Percentiles rank a stretch among this genome's conserved stretches.
These are phyloP conservation scores for Melanocharis versteri DNA, from an alignment of 2,113 vertebrate species.

Conservation along the genomic window DNA sequence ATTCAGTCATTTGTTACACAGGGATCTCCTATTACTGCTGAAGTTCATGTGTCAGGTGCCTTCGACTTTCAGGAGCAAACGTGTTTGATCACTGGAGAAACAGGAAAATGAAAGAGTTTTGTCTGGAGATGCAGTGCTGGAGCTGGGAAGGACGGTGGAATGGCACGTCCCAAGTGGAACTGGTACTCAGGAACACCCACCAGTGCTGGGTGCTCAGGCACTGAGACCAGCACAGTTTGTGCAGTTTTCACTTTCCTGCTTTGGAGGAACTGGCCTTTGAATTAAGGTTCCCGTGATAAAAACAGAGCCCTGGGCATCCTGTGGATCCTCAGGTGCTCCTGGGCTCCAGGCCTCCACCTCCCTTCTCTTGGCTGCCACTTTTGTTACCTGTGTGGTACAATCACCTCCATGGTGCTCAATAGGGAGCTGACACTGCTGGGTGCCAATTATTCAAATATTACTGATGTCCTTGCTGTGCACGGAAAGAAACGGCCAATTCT, in stretches of 20 bases:
- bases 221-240: neutral
- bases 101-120: neutral
- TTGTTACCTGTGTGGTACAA: neutral
- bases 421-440: neutral
- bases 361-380: neutral
- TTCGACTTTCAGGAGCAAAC: neutral
- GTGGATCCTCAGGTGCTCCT: neutral
- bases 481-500: neutral
- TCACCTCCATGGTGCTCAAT: neutral
- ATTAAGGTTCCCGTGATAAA: neutral
- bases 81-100: neutral
- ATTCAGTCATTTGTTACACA: neutral
- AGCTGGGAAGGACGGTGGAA: neutral
- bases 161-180: neutral
- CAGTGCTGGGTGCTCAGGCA: neutral
- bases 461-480: neutral
- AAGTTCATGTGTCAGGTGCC: neutral
- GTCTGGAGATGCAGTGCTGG: neutral
- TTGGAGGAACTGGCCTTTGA: neutral
- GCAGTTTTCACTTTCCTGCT: neutral
- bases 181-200: neutral
- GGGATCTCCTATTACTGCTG: neutral
- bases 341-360: neutral
- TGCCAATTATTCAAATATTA: neutral
- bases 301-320: neutral